These are phyloP conservation scores for Aphelinus atriplicis DNA, from an alignment of 1,140 invertebrate genomes.

Conservation along the genomic window DNA sequence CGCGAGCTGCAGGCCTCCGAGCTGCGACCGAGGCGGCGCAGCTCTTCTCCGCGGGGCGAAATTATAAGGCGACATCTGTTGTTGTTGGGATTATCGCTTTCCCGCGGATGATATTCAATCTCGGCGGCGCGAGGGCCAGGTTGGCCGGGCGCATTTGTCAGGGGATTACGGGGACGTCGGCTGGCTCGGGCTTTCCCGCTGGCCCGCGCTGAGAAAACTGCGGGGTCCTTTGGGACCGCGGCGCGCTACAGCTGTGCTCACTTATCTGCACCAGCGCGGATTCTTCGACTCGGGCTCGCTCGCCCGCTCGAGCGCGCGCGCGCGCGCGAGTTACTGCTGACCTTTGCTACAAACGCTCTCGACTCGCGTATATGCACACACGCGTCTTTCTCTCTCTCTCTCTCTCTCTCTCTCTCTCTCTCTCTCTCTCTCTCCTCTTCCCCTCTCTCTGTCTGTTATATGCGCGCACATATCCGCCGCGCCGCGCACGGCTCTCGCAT, in stretches of 20 bases:
- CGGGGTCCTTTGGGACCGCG: conserved; percentile 15
- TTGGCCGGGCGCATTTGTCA: conserved; percentile 26
- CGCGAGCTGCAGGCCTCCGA: not conserved
- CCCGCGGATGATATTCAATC: conserved; percentile 36
- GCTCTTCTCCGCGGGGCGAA: not conserved
- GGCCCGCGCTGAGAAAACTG: conserved; percentile 9
- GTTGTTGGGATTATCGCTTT: conserved; percentile 36
- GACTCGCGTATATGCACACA: not conserved
- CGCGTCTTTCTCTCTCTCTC: too few relatives aligned
- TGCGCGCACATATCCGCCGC: not conserved
- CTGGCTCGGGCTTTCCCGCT: conserved; percentile 8
- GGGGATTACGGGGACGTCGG: conserved; percentile 22
- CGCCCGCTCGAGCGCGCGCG: too few relatives aligned
- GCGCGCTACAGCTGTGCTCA: not conserved
- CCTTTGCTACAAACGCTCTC: conserved; percentile 19
- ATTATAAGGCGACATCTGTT: conserved; percentile 39
- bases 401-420: too few relatives aligned
- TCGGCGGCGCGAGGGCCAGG: not conserved
- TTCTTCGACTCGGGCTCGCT: not conserved
- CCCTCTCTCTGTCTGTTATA: not conserved
- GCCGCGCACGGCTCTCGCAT: too few relatives aligned
- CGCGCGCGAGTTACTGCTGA: not conserved
- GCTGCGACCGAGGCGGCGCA: too few relatives aligned
- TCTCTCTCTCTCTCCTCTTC: too few relatives aligned
- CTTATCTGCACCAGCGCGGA: conserved; percentile 9